Conservation (phyloP, 2,113 vertebrate species). For the Camelus dromedarius region DNA sequence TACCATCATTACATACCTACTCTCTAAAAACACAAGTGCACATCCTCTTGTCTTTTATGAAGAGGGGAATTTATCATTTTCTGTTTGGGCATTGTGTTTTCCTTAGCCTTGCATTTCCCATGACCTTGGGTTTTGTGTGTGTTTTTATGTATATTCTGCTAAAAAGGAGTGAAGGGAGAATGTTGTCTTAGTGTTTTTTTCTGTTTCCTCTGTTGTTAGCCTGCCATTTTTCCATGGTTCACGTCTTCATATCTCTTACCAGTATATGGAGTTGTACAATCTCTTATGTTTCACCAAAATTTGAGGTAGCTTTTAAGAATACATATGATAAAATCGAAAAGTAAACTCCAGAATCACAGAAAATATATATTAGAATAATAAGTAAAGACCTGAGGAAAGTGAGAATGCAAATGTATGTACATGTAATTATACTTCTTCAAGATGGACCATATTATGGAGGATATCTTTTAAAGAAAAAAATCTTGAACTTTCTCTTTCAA, state of each 20-base stretch:
- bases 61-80: constrained; percentile 1
- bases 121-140: background rate
- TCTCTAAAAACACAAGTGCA: background rate
- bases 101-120: background rate
- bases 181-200: background rate
- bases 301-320: constrained; percentile 20
- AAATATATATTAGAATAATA: constrained; percentile 32
- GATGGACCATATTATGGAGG: background rate
- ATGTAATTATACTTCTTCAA: background rate
- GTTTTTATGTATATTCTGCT: background rate
- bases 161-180: background rate
- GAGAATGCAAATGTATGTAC: background rate
- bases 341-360: background rate
- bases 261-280: background rate
- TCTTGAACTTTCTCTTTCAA: background rate
- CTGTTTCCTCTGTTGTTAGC: background rate
- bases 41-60: background rate
- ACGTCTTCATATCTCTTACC: background rate
- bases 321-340: constrained; percentile 23
- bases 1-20: background rate
- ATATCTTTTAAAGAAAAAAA: background rate
- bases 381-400: background rate
- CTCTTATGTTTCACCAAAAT: background rate
- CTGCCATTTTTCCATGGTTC: background rate
- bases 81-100: background rate